Evolutionary conservation across 2,888 invertebrate genomes (phyloP).

Genomic region (Gymnocheta viridis): DNA sequence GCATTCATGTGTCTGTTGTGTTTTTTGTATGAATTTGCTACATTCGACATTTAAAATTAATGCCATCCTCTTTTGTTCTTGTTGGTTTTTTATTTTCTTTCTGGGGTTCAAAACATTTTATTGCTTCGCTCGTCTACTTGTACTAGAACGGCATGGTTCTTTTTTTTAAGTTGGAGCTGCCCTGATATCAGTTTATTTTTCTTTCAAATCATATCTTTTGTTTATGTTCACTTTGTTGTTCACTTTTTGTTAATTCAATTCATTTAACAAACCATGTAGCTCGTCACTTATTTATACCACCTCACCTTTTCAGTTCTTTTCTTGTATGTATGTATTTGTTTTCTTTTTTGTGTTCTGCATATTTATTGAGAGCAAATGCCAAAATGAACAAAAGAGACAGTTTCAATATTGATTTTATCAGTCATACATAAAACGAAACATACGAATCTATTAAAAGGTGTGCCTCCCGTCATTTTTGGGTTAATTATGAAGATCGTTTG

Average conservation of each 20-base stretch:
- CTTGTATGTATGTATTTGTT: slow-evolving; percentile 7
- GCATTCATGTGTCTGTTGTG: slow-evolving; percentile 10
- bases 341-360: not conserved
- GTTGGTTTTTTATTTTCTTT: slow-evolving; percentile 19
- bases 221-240: slow-evolving; percentile 30
- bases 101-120: slow-evolving; percentile 36
- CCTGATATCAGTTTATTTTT: slow-evolving; percentile 1
- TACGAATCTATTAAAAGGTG: slow-evolving; percentile 54
- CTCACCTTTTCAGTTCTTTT: slow-evolving; percentile 29
- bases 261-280: slow-evolving; percentile 28
- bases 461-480: slow-evolving; percentile 55
- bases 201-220: slow-evolving; percentile 39
- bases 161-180: not conserved
- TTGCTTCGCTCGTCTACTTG: not conserved
- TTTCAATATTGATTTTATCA: slow-evolving; percentile 68
- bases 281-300: slow-evolving; percentile 5
- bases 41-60: slow-evolving; percentile 58
- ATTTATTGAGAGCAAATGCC: slow-evolving; percentile 58
- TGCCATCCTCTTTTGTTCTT: slow-evolving; percentile 62
- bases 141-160: not conserved
- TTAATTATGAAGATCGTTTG: slow-evolving; percentile 61
- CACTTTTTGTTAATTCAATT: slow-evolving; percentile 34
- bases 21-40: not conserved
- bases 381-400: slow-evolving; percentile 61
- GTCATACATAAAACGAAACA: slow-evolving; percentile 50